phyloP scores from a whole-genome alignment of 2,888 invertebrate genomes.

The Lamellibrachia columna region DNA sequence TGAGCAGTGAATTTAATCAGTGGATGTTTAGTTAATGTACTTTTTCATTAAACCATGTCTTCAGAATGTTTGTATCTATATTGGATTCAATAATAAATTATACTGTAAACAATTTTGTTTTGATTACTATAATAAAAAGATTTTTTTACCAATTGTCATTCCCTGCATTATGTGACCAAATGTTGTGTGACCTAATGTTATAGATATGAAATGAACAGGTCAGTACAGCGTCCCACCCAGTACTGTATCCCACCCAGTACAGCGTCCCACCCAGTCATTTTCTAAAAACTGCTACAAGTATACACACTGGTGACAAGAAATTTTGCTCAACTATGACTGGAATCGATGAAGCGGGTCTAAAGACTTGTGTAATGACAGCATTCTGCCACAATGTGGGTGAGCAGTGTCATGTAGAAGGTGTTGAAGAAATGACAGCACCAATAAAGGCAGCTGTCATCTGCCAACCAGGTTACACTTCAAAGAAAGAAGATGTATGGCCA shows the following conservation, averaged over 20 bases:
- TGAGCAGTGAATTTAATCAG: neutral
- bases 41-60: too few species aligned
- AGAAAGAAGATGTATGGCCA: neutral
- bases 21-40: too few species aligned
- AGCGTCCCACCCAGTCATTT: constrained; percentile 1
- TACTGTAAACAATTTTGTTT: too few species aligned
- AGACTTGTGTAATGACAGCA: neutral
- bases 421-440: neutral
- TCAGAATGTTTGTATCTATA: too few species aligned
- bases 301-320: neutral
- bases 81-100: too few species aligned
- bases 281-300: neutral
- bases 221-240: neutral
- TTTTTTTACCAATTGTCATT: too few species aligned
- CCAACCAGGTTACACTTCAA: neutral
- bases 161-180: too few species aligned
- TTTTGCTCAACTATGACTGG: neutral
- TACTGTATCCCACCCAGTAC: too few species aligned
- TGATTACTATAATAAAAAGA: too few species aligned
- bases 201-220: too few species aligned
- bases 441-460: neutral
- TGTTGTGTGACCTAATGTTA: too few species aligned
- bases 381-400: neutral
- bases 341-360: neutral
- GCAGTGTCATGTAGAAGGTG: neutral